phyloP scores from a whole-genome alignment of 92 coral and sea anemone species.

The Paramuricea clavata region DNA sequence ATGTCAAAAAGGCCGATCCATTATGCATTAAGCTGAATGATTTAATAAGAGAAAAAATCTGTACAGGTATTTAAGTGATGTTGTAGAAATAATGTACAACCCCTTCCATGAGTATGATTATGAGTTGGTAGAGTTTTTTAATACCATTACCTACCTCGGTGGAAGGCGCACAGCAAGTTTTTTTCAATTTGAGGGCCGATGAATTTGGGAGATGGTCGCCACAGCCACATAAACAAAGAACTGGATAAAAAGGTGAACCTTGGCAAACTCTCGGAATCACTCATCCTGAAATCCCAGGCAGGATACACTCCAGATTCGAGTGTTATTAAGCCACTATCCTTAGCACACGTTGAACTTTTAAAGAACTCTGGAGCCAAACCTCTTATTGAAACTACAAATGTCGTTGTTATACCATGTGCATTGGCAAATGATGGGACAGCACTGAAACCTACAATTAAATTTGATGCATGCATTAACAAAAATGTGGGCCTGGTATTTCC shows the following conservation, averaged over 20 bases:
- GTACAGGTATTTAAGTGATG: conserved; percentile 64
- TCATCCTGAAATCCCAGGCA: background rate
- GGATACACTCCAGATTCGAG: conserved; percentile 16
- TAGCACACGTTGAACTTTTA: conserved; percentile 56
- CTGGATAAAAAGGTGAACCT: conserved; percentile 8
- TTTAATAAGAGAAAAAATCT: conserved; percentile 61
- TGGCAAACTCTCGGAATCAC: conserved; percentile 1
- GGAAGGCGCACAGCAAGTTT: conserved; percentile 12
- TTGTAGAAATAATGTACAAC: background rate
- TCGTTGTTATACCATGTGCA: conserved; percentile 22
- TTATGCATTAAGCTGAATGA: conserved; percentile 61
- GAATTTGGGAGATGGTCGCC: conserved; percentile 1
- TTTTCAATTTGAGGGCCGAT: background rate
- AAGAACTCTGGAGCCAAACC: conserved; percentile 51
- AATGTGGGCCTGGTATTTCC: conserved; percentile 51
- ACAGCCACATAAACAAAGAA: background rate
- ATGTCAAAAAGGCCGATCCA: conserved; percentile 61
- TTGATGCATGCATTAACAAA: conserved; percentile 49
- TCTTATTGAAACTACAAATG: conserved; percentile 40
- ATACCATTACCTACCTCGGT: conserved; percentile 9
- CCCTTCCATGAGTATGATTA: background rate
- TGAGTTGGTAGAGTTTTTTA: background rate
- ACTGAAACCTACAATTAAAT: conserved; percentile 62
- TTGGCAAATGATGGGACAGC: conserved; percentile 59
- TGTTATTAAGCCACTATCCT: conserved; percentile 61